Evolutionary conservation across 2,888 invertebrate genomes (phyloP).

Genomic region (Caenorhabditis wallacei): DNA sequence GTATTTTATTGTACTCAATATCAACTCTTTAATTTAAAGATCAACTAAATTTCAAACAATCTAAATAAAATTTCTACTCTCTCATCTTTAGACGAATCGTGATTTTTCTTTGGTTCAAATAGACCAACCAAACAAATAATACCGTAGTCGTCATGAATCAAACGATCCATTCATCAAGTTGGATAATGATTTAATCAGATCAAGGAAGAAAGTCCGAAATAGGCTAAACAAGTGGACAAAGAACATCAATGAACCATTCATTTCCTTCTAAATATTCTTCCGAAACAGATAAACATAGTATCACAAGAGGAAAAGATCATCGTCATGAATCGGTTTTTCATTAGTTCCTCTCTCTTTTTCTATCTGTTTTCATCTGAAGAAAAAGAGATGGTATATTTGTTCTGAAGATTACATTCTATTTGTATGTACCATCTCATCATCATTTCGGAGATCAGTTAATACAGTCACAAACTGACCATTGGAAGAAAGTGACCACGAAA

Average conservation of each 20-base stretch:
- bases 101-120: neutral
- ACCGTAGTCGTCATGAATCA: neutral
- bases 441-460: conserved; percentile 36
- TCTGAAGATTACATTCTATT: conserved; percentile 50
- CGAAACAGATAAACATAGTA: conserved; percentile 15
- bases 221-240: neutral
- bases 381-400: conserved; percentile 40
- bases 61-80: neutral
- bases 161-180: neutral
- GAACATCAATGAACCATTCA: neutral
- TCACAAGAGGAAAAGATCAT: conserved; percentile 20
- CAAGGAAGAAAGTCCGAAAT: neutral
- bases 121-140: conserved; percentile 2
- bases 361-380: conserved; percentile 17
- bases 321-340: conserved; percentile 13
- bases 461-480: conserved; percentile 17
- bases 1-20: too few species aligned
- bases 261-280: conserved; percentile 15
- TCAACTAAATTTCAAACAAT: neutral
- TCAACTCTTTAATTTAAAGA: neutral
- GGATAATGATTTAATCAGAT: neutral
- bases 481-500: conserved; percentile 33
- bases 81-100: neutral
- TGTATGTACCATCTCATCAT: conserved; percentile 40
- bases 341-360: conserved; percentile 1